Evolutionary conservation across 1,140 invertebrate species (phyloP).

Genomic region (Camponotus floridanus): DNA sequence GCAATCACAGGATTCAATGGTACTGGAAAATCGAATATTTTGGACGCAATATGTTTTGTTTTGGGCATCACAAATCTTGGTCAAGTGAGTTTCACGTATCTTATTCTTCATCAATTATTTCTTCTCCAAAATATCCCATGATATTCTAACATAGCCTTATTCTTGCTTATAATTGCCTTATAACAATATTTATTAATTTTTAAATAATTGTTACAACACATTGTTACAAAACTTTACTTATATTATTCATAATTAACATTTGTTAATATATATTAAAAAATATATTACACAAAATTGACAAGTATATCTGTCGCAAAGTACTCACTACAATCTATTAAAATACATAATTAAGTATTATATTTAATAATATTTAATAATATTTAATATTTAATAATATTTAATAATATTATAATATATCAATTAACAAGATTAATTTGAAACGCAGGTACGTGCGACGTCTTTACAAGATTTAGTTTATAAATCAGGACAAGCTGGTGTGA

Average conservation of each 20-base stretch:
- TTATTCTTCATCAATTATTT: slow-evolving; percentile 32
- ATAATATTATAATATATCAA: too few relatives aligned
- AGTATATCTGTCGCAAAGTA: not conserved
- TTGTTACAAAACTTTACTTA: too few relatives aligned
- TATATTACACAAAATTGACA: not conserved
- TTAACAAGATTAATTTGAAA: not conserved
- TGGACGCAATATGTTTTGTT: slow-evolving; percentile 99
- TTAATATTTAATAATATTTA: too few relatives aligned
- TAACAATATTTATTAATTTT: not conserved
- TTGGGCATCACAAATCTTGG: slow-evolving; percentile 97
- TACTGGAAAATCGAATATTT: slow-evolving; percentile 99
- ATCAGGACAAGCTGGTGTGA: slow-evolving; percentile 98
- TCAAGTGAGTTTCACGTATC: slow-evolving; percentile 89
- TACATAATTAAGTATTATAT: not conserved
- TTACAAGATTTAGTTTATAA: slow-evolving; percentile 99
- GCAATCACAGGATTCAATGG: slow-evolving; percentile 99
- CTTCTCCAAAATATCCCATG: not conserved
- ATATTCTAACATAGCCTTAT: slow-evolving; percentile 67
- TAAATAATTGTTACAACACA: not conserved
- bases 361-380: too few relatives aligned
- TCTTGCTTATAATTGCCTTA: not conserved
- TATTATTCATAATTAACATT: not conserved
- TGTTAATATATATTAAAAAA: not conserved
- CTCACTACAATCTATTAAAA: not conserved
- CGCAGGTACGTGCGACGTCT: slow-evolving; percentile 94